Evolutionary conservation across 64 coral and sea anemone species (phyloP).

Genomic region (Cladopsammia gracilis): DNA sequence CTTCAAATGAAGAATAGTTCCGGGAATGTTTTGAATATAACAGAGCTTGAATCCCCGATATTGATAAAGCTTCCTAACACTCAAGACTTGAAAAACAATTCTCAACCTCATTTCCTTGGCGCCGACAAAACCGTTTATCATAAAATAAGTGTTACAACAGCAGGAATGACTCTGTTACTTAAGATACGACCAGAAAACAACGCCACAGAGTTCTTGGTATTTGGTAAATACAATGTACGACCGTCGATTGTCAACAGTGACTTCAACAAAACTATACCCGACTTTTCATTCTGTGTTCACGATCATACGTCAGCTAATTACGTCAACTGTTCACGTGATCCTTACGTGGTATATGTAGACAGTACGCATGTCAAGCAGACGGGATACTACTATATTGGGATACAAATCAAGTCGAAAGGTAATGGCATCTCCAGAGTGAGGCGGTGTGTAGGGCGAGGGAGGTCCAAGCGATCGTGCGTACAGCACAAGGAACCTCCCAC

Average conservation of each 20-base stretch:
- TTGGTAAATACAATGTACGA: not conserved
- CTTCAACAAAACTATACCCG: not conserved
- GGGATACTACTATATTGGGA: not conserved
- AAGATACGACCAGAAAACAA: conserved; percentile 38
- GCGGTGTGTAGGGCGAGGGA: not conserved
- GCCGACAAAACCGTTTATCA: not conserved
- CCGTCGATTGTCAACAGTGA: not conserved
- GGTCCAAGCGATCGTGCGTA: conserved; percentile 3
- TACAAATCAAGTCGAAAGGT: not conserved
- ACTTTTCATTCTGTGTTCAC: conserved; percentile 18
- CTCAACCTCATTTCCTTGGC: not conserved
- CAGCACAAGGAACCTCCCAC: conserved; percentile 5
- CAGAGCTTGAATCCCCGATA: not conserved
- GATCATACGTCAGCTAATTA: not conserved
- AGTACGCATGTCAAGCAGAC: not conserved
- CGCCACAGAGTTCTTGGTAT: not conserved
- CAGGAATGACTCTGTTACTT: conserved; percentile 10
- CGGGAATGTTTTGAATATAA: not conserved
- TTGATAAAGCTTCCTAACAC: not conserved
- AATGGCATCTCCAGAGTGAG: not conserved
- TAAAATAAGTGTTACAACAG: not conserved
- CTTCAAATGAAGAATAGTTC: conserved; percentile 28
- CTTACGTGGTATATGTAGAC: not conserved
- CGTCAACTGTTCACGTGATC: conserved; percentile 18
- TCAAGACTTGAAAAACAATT: not conserved